Conservation (phyloP, 2,113 vertebrate species). For the Hippocampus zosterae region DNA sequence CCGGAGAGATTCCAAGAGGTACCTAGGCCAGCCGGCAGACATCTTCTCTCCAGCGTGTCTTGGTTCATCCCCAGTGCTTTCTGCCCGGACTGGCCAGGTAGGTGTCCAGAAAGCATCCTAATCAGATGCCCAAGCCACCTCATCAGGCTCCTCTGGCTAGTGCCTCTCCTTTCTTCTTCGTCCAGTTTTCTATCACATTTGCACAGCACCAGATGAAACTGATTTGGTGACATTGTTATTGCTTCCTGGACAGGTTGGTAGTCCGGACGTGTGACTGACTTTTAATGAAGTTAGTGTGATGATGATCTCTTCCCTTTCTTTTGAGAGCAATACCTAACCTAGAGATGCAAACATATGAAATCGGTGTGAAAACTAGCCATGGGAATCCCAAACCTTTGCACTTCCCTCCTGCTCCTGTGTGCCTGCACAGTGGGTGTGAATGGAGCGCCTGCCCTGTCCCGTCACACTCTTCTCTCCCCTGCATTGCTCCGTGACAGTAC, state of each 20-base stretch:
- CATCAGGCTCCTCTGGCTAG: too few species aligned
- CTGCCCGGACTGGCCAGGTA: too few species aligned
- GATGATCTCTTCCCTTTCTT: not conserved
- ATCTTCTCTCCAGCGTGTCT: too few species aligned
- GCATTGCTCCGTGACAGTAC: slow-evolving; percentile 63
- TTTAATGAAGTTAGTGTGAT: not conserved
- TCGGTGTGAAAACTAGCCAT: not conserved
- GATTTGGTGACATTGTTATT: not conserved
- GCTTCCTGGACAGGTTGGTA: not conserved
- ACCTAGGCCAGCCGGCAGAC: too few species aligned
- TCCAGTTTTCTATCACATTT: too few species aligned
- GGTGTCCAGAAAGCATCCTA: too few species aligned
- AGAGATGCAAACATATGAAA: not conserved
- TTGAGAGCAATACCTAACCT: not conserved
- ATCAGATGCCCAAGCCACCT: too few species aligned
- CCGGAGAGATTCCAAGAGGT: too few species aligned
- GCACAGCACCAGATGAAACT: not conserved
- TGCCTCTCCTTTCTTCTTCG: too few species aligned
- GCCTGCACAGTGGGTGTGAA: slow-evolving; percentile 41
- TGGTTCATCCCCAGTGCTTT: too few species aligned
- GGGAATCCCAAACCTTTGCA: slow-evolving; percentile 16
- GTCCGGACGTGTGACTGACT: not conserved
- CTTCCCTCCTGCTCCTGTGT: slow-evolving; percentile 23
- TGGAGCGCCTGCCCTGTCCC: slow-evolving; percentile 29
- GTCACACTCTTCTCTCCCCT: slow-evolving; percentile 49